A percentile compares a stretch with the other conserved stretches of the same genome.
These are phyloP conservation scores for Trichacis sp. DNA, from an alignment of 2,888 invertebrate genomes.

Conservation along the genomic window DNA sequence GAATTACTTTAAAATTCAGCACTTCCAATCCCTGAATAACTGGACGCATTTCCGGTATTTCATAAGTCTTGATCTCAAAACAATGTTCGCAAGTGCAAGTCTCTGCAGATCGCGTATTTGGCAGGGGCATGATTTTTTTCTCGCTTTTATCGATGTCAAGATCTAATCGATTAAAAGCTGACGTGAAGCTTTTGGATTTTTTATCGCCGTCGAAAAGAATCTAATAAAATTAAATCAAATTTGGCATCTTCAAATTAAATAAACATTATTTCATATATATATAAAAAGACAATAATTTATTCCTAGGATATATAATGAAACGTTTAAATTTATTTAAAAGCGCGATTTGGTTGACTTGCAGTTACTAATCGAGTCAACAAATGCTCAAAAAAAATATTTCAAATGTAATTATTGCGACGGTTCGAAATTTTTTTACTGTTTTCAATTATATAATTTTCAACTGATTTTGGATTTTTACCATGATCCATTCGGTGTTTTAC, in stretches of 20 bases:
- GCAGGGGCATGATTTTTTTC: slow-evolving; percentile 28
- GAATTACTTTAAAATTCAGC: slow-evolving; percentile 60
- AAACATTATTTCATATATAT: too few relatives aligned
- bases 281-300: too few relatives aligned
- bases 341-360: too few relatives aligned
- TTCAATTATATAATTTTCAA: too few relatives aligned
- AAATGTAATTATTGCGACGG: too few relatives aligned
- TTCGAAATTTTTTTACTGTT: too few relatives aligned
- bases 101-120: slow-evolving; percentile 45
- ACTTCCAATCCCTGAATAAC: slow-evolving; percentile 57
- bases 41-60: slow-evolving; percentile 54
- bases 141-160: slow-evolving; percentile 1
- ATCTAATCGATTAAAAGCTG: slow-evolving; percentile 48
- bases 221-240: slow-evolving; percentile 5
- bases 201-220: slow-evolving; percentile 24
- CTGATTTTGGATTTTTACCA: too few relatives aligned
- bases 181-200: slow-evolving; percentile 50
- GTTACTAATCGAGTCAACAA: too few relatives aligned
- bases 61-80: slow-evolving; percentile 50
- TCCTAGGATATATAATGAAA: too few relatives aligned
- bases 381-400: too few relatives aligned
- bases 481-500: too few relatives aligned
- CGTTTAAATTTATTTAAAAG: too few relatives aligned
- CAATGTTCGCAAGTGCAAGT: slow-evolving; percentile 49
- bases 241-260: background rate